Evolutionary conservation across 2,113 vertebrate genomes (phyloP).

Genomic region (Pterophyllum scalare): DNA sequence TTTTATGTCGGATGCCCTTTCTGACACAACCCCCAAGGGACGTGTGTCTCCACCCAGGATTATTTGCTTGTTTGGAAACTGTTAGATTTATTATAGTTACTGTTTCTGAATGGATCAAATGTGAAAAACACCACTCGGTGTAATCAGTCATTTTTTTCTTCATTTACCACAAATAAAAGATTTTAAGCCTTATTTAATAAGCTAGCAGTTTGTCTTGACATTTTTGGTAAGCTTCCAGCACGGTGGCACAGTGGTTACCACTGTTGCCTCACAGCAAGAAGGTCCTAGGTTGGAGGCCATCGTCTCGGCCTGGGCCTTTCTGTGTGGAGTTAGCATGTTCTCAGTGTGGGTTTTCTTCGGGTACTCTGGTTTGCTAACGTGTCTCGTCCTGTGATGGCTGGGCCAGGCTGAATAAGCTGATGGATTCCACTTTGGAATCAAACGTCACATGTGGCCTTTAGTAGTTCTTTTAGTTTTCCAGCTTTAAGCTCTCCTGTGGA

Average conservation of each 20-base stretch:
- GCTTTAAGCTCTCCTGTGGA: not conserved
- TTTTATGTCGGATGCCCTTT: no score
- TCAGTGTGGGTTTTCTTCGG: no score
- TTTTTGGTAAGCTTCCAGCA: not conserved
- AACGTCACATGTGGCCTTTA: not conserved
- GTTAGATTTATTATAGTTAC: no score
- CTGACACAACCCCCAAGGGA: no score
- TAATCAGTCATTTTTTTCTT: not conserved
- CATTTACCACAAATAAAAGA: not conserved
- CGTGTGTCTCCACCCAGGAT: no score
- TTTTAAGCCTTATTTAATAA: not conserved
- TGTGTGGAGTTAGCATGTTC: no score
- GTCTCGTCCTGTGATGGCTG: not conserved
- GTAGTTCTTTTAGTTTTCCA: not conserved
- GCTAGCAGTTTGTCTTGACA: not conserved
- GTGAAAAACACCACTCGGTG: not conserved
- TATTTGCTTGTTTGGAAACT: no score
- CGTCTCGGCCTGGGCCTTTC: no score
- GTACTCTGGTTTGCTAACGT: no score
- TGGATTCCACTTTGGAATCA: not conserved
- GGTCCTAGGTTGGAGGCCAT: no score
- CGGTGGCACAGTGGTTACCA: no score
- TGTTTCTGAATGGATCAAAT: not conserved
- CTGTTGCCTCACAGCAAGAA: no score
- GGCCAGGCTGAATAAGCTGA: not conserved